These are phyloP conservation scores for Actinia tenebrosa DNA, from an alignment of 64 coral and sea anemone species.

Conservation along the genomic window DNA sequence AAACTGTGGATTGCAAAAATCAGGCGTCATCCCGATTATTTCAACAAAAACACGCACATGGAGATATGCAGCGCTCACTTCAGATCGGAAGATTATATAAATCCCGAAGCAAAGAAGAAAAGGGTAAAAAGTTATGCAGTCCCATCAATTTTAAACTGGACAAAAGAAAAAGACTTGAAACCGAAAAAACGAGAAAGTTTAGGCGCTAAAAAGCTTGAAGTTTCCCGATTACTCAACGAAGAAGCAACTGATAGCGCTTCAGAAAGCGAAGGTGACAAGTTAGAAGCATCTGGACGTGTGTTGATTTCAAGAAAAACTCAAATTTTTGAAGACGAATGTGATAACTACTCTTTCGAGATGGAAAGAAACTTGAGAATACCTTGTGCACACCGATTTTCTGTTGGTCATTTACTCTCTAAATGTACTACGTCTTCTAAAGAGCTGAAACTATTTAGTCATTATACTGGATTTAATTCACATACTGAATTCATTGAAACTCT, in stretches of 20 bases:
- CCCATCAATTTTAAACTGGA: conserved; percentile 8
- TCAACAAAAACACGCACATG: conserved; percentile 20
- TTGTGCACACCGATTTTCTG: conserved; percentile 33
- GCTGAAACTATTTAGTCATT: conserved; percentile 44
- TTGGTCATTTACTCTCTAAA: conserved; percentile 49
- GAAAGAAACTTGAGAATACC: conserved; percentile 11
- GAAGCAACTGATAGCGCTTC: conserved; percentile 64
- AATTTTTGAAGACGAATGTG: conserved; percentile 43
- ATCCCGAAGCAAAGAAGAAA: background rate
- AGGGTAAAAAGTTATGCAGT: conserved; percentile 22
- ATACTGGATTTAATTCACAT: conserved; percentile 33
- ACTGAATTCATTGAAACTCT: conserved; percentile 28
- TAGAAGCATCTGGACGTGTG: background rate
- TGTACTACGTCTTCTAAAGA: conserved; percentile 47
- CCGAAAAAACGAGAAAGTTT: background rate
- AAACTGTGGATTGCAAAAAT: conserved; percentile 54
- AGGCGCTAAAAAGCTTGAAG: conserved; percentile 12
- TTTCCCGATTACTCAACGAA: conserved; percentile 14
- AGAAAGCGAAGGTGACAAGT: conserved; percentile 24
- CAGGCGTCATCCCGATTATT: conserved; percentile 40
- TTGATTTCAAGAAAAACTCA: conserved; percentile 43
- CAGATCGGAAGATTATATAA: background rate
- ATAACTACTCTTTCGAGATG: background rate
- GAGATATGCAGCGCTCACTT: conserved; percentile 10
- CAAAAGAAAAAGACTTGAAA: background rate